Base-by-base conservation (phyloP, 2,888 invertebrate genomes). In the Reticulitermes lucifugus region DNA sequence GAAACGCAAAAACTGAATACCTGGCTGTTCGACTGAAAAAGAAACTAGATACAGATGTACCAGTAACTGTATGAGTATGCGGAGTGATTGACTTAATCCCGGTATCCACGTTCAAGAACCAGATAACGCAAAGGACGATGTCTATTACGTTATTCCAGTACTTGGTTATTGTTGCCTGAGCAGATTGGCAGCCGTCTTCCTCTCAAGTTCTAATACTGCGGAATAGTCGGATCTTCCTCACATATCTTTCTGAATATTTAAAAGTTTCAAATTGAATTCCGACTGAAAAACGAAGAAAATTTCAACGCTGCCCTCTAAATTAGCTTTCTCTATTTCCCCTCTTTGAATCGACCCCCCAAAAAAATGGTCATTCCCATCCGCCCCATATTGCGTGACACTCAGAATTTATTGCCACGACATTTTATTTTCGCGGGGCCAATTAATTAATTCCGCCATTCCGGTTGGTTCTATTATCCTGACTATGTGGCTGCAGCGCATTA, bases 361-460 rank as follows among this genome's bases (percentile, higher is more conserved):
- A 25, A 73, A 73, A 73, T 73, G 35, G 73, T 73, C 73, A 73
- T 73, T 73, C 75, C 60, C 43, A 59, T n/a, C 70, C 43, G 35
- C 79, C 85, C 83, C 83, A 79, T 83, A 85, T 83, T 79, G 79
- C 83, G 79, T 83, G 85, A 83, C 83, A 79, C 81, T 84, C 59
- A 71, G 29, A 85, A 85, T 85, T 85, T 85, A 85, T 85, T 70
- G 75, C 65, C 14, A 65, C 83, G 85, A 83, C 85, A 85, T 85
- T 85, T 85, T 85, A 85, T 85, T 85, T 85, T 85, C 83, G 79
- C 83, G 77, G 10, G 71, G 85, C 83, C 86, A 86, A 86, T 86
- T 86, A 86, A 86, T 86, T 86, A 84, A 86, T 84, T 84, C 84
- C 82, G 83, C 77, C 83, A 83, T 85, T 83, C 85, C 29, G 46